Percentiles rank a stretch among this genome's conserved stretches.
Evolutionary conservation across 1,140 invertebrate species (phyloP).

Genomic region (Phortica variegata): DNA sequence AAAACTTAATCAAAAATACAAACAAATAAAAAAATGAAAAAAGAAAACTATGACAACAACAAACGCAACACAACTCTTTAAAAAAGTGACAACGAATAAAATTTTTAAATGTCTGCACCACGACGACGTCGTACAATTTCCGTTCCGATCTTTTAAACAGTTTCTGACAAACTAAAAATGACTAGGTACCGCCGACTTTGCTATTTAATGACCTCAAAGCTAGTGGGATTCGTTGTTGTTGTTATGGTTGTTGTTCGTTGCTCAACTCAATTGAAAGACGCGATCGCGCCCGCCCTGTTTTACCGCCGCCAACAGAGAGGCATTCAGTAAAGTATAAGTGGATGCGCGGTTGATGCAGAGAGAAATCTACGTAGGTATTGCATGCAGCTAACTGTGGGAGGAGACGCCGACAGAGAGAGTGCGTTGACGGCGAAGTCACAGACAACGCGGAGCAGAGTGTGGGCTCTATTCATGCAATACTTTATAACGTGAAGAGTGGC

Average conservation of each 20-base stretch:
- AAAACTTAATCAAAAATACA: too few relatives aligned
- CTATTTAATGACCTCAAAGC: too few relatives aligned
- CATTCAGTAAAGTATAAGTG: too few relatives aligned
- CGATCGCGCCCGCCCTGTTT: too few relatives aligned
- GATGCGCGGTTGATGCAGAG: too few relatives aligned
- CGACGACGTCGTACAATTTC: too few relatives aligned
- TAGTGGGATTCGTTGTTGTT: constrained; percentile 37
- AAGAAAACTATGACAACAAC: too few relatives aligned
- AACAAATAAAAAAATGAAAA: too few relatives aligned
- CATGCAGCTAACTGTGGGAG: constrained; percentile 11
- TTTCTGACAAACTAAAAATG: neutral
- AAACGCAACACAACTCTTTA: neutral
- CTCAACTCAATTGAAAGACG: too few relatives aligned
- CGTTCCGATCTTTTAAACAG: constrained; percentile 2
- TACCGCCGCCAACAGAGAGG: too few relatives aligned
- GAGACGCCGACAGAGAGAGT: constrained; percentile 15
- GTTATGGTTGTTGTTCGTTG: neutral
- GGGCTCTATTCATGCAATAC: constrained; percentile 4
- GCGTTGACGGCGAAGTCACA: neutral
- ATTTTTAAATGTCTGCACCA: too few relatives aligned
- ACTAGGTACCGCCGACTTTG: neutral
- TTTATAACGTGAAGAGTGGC: constrained; percentile 16
- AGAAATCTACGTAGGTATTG: constrained; percentile 12
- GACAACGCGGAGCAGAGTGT: constrained; percentile 3
- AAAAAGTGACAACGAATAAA: constrained; percentile 14